Evolutionary conservation across 2,113 vertebrate genomes (phyloP).

Genomic region (Ciconia maguari): DNA sequence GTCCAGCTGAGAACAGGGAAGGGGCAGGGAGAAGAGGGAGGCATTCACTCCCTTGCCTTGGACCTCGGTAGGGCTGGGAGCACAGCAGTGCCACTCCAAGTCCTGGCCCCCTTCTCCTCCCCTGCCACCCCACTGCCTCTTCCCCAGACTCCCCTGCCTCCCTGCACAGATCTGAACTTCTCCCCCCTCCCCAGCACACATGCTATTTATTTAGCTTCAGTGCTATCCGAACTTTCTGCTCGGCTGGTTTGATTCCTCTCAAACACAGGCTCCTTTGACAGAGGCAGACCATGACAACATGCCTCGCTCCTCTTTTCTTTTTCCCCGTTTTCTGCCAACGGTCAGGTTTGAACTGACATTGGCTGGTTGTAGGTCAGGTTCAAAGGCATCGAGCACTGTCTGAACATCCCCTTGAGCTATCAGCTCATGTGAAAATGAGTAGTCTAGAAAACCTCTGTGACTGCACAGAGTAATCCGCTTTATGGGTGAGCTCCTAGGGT

Average conservation of each 20-base stretch:
- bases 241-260: constrained; percentile 11
- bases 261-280: constrained; percentile 5
- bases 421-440: constrained; percentile 20
- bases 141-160: background rate
- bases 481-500: background rate
- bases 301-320: background rate
- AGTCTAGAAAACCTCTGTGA: constrained; percentile 34
- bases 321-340: background rate
- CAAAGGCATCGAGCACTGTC: constrained; percentile 27
- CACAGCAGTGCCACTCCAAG: background rate
- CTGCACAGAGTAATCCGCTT: background rate
- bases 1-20: background rate
- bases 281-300: background rate
- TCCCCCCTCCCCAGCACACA: accelerated
- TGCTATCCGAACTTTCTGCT: constrained; percentile 10
- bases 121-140: background rate
- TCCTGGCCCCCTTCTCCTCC: background rate
- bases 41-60: background rate
- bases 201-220: background rate
- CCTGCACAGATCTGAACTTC: background rate
- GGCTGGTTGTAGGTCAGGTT: constrained; percentile 44
- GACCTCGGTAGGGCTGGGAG: background rate
- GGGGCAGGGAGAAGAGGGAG: background rate
- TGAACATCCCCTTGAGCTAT: constrained; percentile 31
- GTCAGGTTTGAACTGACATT: constrained; percentile 27